Evolutionary conservation across 2,113 vertebrate genomes (phyloP).

Genomic region (Ornithorhynchus anatinus): DNA sequence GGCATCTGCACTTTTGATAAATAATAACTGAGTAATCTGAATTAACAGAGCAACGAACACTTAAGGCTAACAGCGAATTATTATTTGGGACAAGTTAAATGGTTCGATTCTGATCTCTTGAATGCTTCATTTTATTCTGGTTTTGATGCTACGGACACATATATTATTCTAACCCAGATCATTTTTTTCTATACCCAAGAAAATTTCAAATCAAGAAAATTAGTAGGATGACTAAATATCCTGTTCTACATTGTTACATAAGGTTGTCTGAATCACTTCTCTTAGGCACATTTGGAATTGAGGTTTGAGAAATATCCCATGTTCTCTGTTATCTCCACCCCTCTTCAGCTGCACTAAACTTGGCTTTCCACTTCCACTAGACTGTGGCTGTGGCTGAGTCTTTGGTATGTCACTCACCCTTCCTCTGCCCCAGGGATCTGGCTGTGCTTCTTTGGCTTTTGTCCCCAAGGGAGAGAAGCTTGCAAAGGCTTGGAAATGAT

Average conservation of each 20-base stretch:
- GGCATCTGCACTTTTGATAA: neutral
- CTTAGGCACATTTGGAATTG: too few species aligned
- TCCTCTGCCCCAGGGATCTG: neutral
- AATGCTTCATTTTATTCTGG: neutral
- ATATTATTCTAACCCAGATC: neutral
- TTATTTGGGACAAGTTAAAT: neutral
- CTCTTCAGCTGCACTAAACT: too few species aligned
- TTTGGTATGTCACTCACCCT: neutral
- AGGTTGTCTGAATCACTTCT: neutral
- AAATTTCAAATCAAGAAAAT: constrained; percentile 5
- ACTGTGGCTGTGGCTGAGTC: too few species aligned
- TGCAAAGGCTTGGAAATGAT: neutral
- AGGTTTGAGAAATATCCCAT: too few species aligned
- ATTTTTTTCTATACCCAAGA: neutral
- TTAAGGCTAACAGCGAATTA: neutral
- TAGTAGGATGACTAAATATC: neutral
- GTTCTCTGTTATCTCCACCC: too few species aligned
- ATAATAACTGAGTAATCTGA: neutral
- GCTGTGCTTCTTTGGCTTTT: neutral
- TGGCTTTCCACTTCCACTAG: too few species aligned
- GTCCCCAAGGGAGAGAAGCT: neutral
- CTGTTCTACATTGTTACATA: neutral
- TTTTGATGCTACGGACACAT: neutral
- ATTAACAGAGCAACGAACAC: neutral
- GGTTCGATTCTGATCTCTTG: neutral